Conservation (phyloP, 2,888 invertebrate genomes). For the Synergus gifuensis region DNA sequence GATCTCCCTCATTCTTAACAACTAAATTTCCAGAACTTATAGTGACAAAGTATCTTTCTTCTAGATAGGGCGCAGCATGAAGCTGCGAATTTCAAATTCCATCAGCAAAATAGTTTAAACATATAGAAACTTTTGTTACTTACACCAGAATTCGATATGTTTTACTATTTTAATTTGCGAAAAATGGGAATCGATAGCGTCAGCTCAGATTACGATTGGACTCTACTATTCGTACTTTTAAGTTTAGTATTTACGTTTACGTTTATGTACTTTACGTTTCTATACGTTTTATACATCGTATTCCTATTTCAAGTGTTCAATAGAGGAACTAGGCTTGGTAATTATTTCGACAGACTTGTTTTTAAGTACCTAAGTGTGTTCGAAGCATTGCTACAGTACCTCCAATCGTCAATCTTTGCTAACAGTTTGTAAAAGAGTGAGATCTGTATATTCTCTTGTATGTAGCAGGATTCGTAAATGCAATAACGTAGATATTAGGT, state of each 20-base stretch:
- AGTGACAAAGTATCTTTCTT: slow-evolving; percentile 25
- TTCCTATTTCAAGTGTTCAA: slow-evolving; percentile 18
- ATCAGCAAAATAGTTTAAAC: neutral
- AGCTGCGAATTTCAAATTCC: slow-evolving; percentile 26
- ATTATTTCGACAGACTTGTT: slow-evolving; percentile 4
- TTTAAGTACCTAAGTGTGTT: slow-evolving; percentile 28
- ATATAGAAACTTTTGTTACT: slow-evolving; percentile 4
- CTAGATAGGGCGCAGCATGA: slow-evolving; percentile 18
- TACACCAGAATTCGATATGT: neutral
- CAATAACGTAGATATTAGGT: slow-evolving; percentile 26
- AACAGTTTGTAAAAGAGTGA: slow-evolving; percentile 32
- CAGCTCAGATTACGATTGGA: slow-evolving; percentile 28
- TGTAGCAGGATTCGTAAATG: slow-evolving; percentile 1
- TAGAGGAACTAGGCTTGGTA: neutral
- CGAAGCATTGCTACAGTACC: slow-evolving; percentile 7
- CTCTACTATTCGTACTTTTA: slow-evolving; percentile 1
- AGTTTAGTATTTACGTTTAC: too few species aligned
- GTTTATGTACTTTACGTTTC: too few species aligned
- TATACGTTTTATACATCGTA: neutral
- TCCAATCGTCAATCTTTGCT: slow-evolving; percentile 23
- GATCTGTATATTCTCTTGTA: slow-evolving; percentile 23
- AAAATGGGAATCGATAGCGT: neutral
- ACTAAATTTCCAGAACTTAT: slow-evolving; percentile 50
- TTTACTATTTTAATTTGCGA: neutral
- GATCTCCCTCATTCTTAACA: slow-evolving; percentile 88